Base-by-base conservation (phyloP, 2,888 invertebrate species). In the Mimumesa dahlbomi region DNA sequence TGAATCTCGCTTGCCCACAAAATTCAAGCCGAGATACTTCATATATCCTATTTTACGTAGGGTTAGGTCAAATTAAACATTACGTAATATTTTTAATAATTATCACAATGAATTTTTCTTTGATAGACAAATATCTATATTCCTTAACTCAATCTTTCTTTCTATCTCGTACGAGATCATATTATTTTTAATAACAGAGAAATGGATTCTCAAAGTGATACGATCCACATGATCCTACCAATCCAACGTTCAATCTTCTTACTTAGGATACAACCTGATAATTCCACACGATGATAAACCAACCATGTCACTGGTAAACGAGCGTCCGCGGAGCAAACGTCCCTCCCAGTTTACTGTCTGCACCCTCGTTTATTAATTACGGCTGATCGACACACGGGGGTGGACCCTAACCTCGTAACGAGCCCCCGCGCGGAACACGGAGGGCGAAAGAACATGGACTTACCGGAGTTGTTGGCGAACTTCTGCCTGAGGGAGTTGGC, bases 401-500 rank as follows among this genome's bases (percentile, higher is more conserved):
- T n/a, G 25, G 45, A 40, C 36, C 40, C 42, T 67, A 69, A 73
- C 65, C 66, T 74, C 56, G 65, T 75, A 66, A 69, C 78, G 69
- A 77, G 71, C 59, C 72, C 56, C 58, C 64, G 19, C 42, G 16
- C n/a, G n/a, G n/a, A 52, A 50, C 43, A 36, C 29, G 61, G 13
- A 58, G 43, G 14, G 16, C 49, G 38, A 50, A 59, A 58, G 52
- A 68, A 54, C 46, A 46, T 43, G 16, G 22, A 88, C 89, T 89
- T 63, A 89, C 89, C 89, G 62, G 89, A 89, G 78, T 88, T 88
- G 75, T 72, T 83, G 75, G 85, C 85, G 71, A 89, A 86, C 75
- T 85, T 89, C 71, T 89, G 88, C 82, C 85, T 81, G 82, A 89
- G 86, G 85, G 89, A 86, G 61, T 65, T 86, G 81, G 89, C 89